These are phyloP conservation scores for Datnioides undecimradiatus DNA, from an alignment of 2,113 vertebrate species.

Conservation along the genomic window DNA sequence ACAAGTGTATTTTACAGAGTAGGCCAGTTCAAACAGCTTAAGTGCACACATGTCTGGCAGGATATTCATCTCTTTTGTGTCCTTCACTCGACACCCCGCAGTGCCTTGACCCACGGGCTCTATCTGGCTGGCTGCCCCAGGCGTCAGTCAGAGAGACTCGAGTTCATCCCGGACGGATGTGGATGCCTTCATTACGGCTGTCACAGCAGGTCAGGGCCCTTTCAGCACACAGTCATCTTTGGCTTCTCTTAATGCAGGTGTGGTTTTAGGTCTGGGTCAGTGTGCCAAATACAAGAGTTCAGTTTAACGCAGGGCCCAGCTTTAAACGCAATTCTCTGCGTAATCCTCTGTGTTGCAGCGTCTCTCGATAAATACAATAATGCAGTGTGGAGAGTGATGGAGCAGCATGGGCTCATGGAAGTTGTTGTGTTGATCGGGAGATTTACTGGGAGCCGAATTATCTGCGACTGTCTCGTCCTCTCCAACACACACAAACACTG, in stretches of 20 bases:
- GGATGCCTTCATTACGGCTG: conserved; percentile 71
- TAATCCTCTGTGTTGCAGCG: no score
- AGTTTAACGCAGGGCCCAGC: conserved; percentile 52
- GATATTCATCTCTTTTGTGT: conserved; percentile 49
- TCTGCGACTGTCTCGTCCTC: no score
- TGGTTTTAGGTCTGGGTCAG: conserved; percentile 52
- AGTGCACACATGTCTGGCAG: conserved; percentile 54
- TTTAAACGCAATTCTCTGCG: no score
- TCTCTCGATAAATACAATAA: no score
- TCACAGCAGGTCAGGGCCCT: conserved; percentile 53
- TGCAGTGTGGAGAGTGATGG: no score
- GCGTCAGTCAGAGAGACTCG: conserved; percentile 40
- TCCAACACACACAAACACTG: no score
- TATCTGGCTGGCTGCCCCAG: conserved; percentile 55
- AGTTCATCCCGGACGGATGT: conserved; percentile 61
- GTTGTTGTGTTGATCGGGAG: no score
- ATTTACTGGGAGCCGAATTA: no score
- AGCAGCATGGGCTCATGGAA: no score
- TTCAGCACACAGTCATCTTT: conserved; percentile 45
- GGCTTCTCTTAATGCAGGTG: conserved; percentile 61
- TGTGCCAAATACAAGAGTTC: conserved; percentile 36
- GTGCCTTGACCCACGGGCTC: conserved; percentile 41
- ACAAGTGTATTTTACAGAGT: conserved; percentile 25
- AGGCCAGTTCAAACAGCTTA: conserved; percentile 36
- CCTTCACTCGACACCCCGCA: conserved; percentile 58